Conservation (phyloP, 2,113 vertebrate species). For the Malurus cyaneus region DNA sequence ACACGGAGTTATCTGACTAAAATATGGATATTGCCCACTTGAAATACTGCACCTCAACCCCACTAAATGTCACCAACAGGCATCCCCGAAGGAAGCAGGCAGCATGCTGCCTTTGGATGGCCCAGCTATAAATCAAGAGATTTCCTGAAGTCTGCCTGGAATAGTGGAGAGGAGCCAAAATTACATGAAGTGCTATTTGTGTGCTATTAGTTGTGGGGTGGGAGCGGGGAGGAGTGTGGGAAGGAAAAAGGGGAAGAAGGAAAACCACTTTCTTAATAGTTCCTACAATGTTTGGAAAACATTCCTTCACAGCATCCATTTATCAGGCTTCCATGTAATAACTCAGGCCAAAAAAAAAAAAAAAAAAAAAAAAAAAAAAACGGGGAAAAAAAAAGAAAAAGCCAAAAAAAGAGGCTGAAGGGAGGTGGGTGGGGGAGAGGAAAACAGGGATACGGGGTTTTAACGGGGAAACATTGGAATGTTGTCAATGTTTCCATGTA, state of each 20-base stretch:
- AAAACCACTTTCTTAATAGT: constrained; percentile 63
- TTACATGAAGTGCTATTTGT: constrained; percentile 63
- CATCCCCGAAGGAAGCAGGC: constrained; percentile 61
- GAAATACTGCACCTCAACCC: constrained; percentile 63
- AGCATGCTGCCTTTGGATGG: constrained; percentile 57
- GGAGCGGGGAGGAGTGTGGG: constrained; percentile 27
- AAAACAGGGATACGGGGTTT: neutral
- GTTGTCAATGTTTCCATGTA: constrained; percentile 32
- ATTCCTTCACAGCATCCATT: constrained; percentile 56
- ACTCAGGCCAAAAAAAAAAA: neutral
- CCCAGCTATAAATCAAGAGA: constrained; percentile 63
- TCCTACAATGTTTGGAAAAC: constrained; percentile 61
- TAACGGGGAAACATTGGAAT: neutral
- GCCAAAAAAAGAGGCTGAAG: neutral
- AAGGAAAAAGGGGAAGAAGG: constrained; percentile 54
- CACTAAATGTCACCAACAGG: constrained; percentile 48
- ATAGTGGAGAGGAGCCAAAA: constrained; percentile 61
- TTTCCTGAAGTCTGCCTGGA: constrained; percentile 65
- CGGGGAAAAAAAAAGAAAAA: too few relatives aligned
- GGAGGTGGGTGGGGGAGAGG: neutral
- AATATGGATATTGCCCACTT: constrained; percentile 61
- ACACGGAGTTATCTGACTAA: constrained; percentile 54
- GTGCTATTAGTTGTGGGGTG: constrained; percentile 45
- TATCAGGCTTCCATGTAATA: constrained; percentile 51
- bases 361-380: neutral